Evolutionary conservation across 2,797 vertebrate genomes (phyloP), one percentile per base, ranked within the genome.

Genomic region (Poecilia gillii): DNA sequence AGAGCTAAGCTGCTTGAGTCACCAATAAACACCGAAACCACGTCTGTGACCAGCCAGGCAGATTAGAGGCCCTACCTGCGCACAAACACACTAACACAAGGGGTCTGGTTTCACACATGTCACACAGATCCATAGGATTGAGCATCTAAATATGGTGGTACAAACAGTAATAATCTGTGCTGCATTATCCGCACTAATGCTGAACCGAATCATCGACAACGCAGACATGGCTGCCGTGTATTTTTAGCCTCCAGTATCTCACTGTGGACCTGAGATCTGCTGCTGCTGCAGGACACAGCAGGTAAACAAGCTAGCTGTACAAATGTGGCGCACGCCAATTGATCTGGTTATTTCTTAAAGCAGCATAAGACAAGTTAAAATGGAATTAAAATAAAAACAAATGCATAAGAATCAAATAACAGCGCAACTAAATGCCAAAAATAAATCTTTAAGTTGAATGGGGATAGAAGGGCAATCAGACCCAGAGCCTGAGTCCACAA

Each of bases 101-200:
- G 45, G 25, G 9, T 75, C 46, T 53, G 16, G 16, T 77, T 81
- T 66, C 36, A 70, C 4, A 11, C 66, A 59, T 55, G 78, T 53
- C 43, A 72, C 3, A 64, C 70, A 66, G 33, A 74, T 84, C 43
- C 66, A 81, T 31, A 51, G 76, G 66, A 78, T 43, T 75, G 41
- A 76, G 43, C 43, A 5, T 49, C 25, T 55, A 77, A 77, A 85
- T 77, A 73, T 72, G 75, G 74, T 71, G 55, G 77, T 25, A 75
- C 62, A 79, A 75, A 72, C 75, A 43, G 59, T 79, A 79, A 66
- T 81, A 73, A 84, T 84, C 81, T 77, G 49, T 4, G 1, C 71
- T 55, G 75, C 68, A 84, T 91, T 89, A 91, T 81, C 82, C 51
- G 28, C 81, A 47, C 74, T 86, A 91, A 87, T 77, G 72, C 53